These are phyloP conservation scores for Rana temporaria DNA, from an alignment of 2,113 vertebrate species.

Conservation along the genomic window DNA sequence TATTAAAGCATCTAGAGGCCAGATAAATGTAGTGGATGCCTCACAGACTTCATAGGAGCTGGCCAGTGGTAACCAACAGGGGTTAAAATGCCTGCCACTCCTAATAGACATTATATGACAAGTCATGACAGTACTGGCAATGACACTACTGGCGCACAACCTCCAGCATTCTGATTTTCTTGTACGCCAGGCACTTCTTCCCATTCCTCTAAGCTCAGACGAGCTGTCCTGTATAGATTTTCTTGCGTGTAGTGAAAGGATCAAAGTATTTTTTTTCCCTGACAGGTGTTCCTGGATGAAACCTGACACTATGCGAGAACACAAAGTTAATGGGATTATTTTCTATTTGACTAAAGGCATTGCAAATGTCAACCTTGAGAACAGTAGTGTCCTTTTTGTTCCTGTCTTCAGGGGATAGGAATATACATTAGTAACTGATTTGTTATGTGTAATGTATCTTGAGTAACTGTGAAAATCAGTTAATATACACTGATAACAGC, in stretches of 20 bases:
- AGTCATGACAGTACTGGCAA: too few relatives aligned
- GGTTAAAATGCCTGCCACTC: too few relatives aligned
- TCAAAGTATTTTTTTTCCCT: background rate
- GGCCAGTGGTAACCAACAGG: too few relatives aligned
- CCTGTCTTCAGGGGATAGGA: background rate
- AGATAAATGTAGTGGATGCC: too few relatives aligned
- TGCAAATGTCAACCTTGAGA: constrained; percentile 12
- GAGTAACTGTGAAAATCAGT: background rate
- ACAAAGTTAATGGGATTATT: constrained; percentile 22
- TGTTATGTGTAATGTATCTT: background rate
- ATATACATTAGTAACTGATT: background rate
- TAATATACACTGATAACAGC: background rate
- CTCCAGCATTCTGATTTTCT: background rate
- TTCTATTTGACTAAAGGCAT: constrained; percentile 37
- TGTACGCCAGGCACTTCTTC: background rate
- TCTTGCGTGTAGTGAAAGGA: constrained; percentile 2
- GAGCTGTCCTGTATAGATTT: background rate
- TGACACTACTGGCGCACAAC: too few relatives aligned
- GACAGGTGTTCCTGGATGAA: constrained; percentile 32
- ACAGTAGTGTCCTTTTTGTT: background rate
- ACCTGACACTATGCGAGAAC: background rate
- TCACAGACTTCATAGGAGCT: too few relatives aligned
- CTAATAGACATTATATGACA: too few relatives aligned
- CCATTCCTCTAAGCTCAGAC: background rate
- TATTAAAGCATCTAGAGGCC: too few relatives aligned